phyloP scores from a whole-genome alignment of 2,113 vertebrate genomes.

The Apodemus speciosus region DNA sequence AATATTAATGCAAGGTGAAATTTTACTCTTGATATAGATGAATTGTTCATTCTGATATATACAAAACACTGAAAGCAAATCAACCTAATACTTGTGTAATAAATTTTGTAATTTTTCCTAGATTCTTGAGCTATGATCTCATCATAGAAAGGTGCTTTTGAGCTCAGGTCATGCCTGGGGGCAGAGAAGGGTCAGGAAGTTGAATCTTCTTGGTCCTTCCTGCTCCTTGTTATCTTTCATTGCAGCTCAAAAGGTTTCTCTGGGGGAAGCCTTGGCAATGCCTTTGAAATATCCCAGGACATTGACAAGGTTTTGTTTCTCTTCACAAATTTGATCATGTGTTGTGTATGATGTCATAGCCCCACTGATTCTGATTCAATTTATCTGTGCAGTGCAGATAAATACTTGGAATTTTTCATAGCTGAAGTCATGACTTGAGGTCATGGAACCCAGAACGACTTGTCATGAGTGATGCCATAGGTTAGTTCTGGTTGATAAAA shows the following conservation, averaged over 20 bases:
- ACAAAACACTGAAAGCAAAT: background rate
- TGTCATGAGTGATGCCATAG: background rate
- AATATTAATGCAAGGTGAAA: background rate
- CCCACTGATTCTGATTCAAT: background rate
- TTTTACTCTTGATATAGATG: background rate
- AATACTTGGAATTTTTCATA: slow-evolving; percentile 5
- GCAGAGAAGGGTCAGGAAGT: background rate
- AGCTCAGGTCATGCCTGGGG: accelerated
- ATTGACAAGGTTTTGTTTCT: background rate
- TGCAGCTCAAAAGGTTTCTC: background rate
- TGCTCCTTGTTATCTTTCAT: background rate
- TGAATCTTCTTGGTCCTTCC: background rate
- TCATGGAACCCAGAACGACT: background rate
- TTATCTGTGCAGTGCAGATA: slow-evolving; percentile 1
- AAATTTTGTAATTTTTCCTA: background rate
- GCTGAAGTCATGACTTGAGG: background rate
- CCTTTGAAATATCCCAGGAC: background rate
- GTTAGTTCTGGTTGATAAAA: background rate
- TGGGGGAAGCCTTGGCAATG: background rate
- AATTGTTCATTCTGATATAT: background rate
- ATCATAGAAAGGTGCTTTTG: background rate
- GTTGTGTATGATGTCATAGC: background rate
- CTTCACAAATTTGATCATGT: background rate
- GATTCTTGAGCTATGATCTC: background rate
- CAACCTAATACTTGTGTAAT: background rate